Evolutionary conservation across 2,113 vertebrate genomes (phyloP), one percentile per base, ranked within the genome.

Genomic region (Lethenteron camtschaticum): DNA sequence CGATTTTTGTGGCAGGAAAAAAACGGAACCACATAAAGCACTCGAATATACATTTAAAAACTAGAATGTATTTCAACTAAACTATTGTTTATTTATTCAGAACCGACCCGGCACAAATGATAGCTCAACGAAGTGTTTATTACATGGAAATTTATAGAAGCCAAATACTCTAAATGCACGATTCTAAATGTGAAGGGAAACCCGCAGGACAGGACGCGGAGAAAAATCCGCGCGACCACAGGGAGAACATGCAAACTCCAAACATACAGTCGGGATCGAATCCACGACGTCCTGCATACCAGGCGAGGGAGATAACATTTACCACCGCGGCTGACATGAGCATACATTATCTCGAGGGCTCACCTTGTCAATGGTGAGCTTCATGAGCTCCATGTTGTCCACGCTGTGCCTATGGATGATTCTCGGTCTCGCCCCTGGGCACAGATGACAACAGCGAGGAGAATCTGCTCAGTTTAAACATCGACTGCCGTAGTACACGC

Each of bases 381-480:
- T 92, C 85, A 96, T 83, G 71, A 97, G 85, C 74, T 96, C 89
- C 81, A 97, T 84, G 76, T 97, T 97, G 79, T 97, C 94, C 94
- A 96, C 96, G 74, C 91, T 97, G 79, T 85, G 86, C 56, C 90
- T 83, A 69, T 86, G 84, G 78, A 83, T 84, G 73, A 79, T 77
- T 73, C 87, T 83, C 1, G 84, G 80, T 72, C 81, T 83, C 9
- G 84, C 80, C 78, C 87, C 92, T 97, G 74, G 56, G 73, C 72
- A 10, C 71, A 75, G 72, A 74, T 74, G 72, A 56, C 24, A 71
- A 71, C 68, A 71, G 11, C 57, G 24, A 70, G 56, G 68, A 57
- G 12, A 71, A 72, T 68, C 2, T 14, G 69, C 2, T 9, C 69
- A 70, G 70, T 66, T 3, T 11, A 12, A 4, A 13, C 6, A 10